Percentiles rank a stretch among this genome's conserved stretches.
phyloP scores from a whole-genome alignment of 2,797 vertebrate genomes.

The Enteromius unitaeniatus region DNA sequence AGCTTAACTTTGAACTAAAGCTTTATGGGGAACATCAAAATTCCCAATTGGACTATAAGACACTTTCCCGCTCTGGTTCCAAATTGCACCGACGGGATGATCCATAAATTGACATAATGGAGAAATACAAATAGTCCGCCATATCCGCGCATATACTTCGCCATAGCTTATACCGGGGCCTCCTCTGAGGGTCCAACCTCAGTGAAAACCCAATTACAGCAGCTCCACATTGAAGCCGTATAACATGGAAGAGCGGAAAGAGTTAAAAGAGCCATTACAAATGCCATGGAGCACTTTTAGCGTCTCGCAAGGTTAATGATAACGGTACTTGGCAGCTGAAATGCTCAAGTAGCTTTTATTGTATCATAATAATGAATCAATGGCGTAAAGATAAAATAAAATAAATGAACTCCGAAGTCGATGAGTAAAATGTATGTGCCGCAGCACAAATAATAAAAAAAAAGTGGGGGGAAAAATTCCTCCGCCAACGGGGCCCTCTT shows the following conservation, averaged over 20 bases:
- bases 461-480: conserved; percentile 57
- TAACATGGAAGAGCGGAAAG: conserved; percentile 66
- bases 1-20: conserved; percentile 50
- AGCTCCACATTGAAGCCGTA: conserved; percentile 17
- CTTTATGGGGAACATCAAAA: conserved; percentile 54
- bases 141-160: background rate
- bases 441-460: conserved; percentile 65
- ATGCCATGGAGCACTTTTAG: conserved; percentile 71
- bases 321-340: conserved; percentile 82
- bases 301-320: conserved; percentile 88
- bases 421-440: conserved; percentile 80
- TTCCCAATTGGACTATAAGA: conserved; percentile 50
- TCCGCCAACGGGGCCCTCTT: conserved; percentile 60
- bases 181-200: conserved; percentile 32
- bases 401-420: conserved; percentile 85
- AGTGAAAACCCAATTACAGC: conserved; percentile 37
- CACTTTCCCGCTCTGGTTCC: conserved; percentile 45
- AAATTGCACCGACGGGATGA: conserved; percentile 47
- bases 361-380: conserved; percentile 89
- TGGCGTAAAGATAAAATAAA: conserved; percentile 84
- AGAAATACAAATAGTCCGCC: conserved; percentile 49
- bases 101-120: conserved; percentile 53
- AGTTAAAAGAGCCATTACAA: conserved; percentile 79
- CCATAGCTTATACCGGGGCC: background rate
- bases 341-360: conserved; percentile 89